Base-by-base conservation (phyloP, 2,113 vertebrate genomes). In the Halichoeres trimaculatus region DNA sequence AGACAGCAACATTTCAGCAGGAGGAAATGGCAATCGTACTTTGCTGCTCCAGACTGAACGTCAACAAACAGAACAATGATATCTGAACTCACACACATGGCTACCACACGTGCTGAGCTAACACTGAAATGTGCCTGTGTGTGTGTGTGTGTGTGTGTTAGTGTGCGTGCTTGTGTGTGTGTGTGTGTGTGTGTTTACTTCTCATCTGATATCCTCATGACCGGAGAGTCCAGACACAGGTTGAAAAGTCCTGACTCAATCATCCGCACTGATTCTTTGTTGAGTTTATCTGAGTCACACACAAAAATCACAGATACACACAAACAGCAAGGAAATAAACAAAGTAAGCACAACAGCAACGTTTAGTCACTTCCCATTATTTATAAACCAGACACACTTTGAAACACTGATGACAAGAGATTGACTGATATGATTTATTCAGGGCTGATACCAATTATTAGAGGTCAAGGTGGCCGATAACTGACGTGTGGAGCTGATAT, bases 201-300 rank as follows among this genome's bases (percentile, higher is more conserved):
- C 22, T 95, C 93, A 82, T 96, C 95, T 0, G 94, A 95, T 76
- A 94, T 93, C 84, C 94, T 93, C 91, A 96, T 93, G 63, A 95
- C 94, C 0, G 95, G 94, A 8, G 95, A 94, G 65, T 96, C 95
- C 85, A 96, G 86, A 52, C 95, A 95, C 82, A 96, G 38, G 0
- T 90, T 94, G 86, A 96, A 95, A 64, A 96, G 90, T 10, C 95
- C 94, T 5, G 87, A 92, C 89, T 96, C 95, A 6, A 96, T 96
- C 70, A 90, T 76, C 59, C 88, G 86, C 58, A 95, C 95, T 0
- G 95, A 96, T 20, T 96, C 95, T 79, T 93, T 92, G 88, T 96
- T 96, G 1, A 96, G 87, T 84, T 93, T 95, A 85, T 96, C 95
- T 95, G 69, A 65, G 66, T 59, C 35, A 80, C 14, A 69, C 19